Conservation (phyloP, 2,797 vertebrate genomes). For the Gymnodraco acuticeps region DNA sequence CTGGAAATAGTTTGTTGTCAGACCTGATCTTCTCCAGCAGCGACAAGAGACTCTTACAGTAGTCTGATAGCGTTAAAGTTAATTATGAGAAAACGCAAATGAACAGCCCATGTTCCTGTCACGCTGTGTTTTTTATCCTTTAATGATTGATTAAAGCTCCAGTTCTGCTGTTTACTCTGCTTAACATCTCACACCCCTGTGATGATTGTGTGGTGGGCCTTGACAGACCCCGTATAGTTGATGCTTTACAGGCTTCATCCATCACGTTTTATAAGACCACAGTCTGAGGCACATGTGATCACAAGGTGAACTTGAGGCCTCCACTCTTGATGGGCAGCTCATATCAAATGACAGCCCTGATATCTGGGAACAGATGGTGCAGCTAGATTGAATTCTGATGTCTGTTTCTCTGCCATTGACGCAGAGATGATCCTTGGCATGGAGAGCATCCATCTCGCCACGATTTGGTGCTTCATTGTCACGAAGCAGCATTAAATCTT, state of each 20-base stretch:
- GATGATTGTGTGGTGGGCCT: constrained; percentile 67
- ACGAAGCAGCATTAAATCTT: constrained; percentile 67
- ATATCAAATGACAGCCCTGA: constrained; percentile 76
- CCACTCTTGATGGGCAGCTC: constrained; percentile 75
- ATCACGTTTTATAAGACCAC: constrained; percentile 76
- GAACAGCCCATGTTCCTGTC: constrained; percentile 12
- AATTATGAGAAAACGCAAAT: constrained; percentile 42
- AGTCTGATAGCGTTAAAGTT: constrained; percentile 17
- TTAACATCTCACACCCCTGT: constrained; percentile 42
- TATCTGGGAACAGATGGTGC: constrained; percentile 78
- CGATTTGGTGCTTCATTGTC: constrained; percentile 63
- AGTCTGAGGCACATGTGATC: constrained; percentile 71
- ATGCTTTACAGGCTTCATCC: constrained; percentile 72
- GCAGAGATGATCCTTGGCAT: constrained; percentile 66
- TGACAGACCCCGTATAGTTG: constrained; percentile 62
- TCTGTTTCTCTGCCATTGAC: constrained; percentile 72
- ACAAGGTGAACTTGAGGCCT: constrained; percentile 81
- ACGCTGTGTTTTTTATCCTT: constrained; percentile 7
- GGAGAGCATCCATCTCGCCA: constrained; percentile 63
- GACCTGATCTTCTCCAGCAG: constrained; percentile 28
- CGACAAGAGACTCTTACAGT: constrained; percentile 8
- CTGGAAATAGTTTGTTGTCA: constrained; percentile 44
- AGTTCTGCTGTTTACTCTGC: constrained; percentile 36
- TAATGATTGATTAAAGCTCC: constrained; percentile 27
- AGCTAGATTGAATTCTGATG: constrained; percentile 76